Conservation (phyloP, 1,140 invertebrate species). For the Argopecten irradians region DNA sequence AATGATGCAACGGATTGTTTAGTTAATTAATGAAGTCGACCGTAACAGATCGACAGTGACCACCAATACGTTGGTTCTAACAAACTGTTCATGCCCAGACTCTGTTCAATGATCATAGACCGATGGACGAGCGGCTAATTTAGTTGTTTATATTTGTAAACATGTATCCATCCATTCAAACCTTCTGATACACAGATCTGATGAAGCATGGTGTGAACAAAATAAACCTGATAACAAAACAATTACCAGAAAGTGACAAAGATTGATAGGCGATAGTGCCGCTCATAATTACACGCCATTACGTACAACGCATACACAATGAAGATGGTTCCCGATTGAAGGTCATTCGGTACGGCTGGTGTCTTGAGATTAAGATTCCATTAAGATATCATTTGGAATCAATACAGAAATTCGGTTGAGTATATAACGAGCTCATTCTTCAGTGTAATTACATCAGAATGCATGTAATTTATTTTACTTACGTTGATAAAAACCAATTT, state of each 20-base stretch:
- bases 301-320: background rate
- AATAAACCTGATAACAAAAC: background rate
- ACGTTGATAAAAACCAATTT: no score
- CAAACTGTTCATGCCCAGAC: no score
- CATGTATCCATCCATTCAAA: no score
- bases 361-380: background rate
- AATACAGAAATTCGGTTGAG: background rate
- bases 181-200: background rate
- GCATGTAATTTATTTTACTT: background rate
- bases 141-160: no score
- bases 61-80: no score
- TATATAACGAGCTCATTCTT: background rate
- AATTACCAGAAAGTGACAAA: background rate
- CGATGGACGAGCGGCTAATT: no score
- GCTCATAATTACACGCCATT: background rate
- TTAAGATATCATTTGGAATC: slow-evolving; percentile 1
- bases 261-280: background rate
- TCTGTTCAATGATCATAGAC: no score
- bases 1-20: no score
- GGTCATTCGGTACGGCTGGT: background rate
- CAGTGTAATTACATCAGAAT: background rate
- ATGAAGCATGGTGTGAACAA: background rate
- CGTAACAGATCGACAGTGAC: no score
- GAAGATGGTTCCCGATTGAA: background rate
- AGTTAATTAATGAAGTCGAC: no score